Percentiles rank a stretch among this genome's conserved stretches.
Evolutionary conservation across 1,140 invertebrate species (phyloP).

Genomic region (Archivesica marissinica): DNA sequence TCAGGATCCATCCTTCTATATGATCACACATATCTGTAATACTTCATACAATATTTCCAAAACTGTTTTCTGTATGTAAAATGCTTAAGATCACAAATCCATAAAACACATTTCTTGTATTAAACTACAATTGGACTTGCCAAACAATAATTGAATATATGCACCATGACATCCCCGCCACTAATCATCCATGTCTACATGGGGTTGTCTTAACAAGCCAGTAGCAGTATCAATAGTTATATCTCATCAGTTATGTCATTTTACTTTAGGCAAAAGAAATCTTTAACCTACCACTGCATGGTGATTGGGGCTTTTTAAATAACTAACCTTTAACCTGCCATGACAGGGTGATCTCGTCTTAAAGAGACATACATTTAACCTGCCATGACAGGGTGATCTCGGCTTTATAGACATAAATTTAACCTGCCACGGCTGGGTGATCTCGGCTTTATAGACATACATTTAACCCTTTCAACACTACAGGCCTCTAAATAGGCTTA

Average conservation of each 20-base stretch:
- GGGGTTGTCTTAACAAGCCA: conserved; percentile 9
- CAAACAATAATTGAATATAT: too few species aligned
- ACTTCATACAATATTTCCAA: too few species aligned
- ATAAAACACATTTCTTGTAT: too few species aligned
- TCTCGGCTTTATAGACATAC: not conserved
- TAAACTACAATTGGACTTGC: too few species aligned
- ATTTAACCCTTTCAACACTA: too few species aligned
- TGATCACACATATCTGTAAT: too few species aligned
- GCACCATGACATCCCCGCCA: too few species aligned
- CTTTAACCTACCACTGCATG: not conserved
- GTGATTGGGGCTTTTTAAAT: not conserved
- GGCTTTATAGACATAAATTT: not conserved
- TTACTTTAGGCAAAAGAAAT: conserved; percentile 39
- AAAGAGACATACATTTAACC: not conserved
- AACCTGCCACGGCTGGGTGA: too few species aligned
- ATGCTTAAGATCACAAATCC: too few species aligned
- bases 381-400: not conserved
- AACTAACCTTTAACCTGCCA: not conserved
- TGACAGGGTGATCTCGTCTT: not conserved
- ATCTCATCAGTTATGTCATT: conserved; percentile 30
- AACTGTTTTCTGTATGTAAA: too few species aligned
- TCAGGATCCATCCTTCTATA: too few species aligned
- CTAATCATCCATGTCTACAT: conserved; percentile 19
- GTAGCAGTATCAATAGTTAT: conserved; percentile 13
- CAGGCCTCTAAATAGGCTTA: too few species aligned